phyloP scores from a whole-genome alignment of 2,797 vertebrate species.

The Trematomus bernacchii region DNA sequence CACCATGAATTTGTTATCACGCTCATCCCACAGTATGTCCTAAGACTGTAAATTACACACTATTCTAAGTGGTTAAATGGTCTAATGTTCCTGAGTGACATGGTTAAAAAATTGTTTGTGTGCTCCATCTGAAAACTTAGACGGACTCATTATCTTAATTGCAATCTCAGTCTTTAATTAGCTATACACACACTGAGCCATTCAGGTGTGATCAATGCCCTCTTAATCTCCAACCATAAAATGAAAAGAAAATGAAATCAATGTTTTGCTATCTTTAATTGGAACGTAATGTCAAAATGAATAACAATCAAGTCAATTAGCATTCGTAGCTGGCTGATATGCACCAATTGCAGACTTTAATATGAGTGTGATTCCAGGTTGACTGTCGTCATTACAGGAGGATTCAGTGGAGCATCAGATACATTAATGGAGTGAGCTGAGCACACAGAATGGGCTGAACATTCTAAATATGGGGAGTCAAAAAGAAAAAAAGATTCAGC shows the following conservation, averaged over 20 bases:
- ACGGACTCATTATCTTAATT: constrained; percentile 82
- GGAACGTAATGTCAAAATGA: constrained; percentile 83
- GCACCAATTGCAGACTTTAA: constrained; percentile 64
- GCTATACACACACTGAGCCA: constrained; percentile 65
- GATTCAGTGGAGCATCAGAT: constrained; percentile 53
- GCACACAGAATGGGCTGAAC: constrained; percentile 42
- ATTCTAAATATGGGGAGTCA: constrained; percentile 13
- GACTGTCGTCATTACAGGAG: constrained; percentile 72
- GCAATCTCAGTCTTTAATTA: constrained; percentile 83
- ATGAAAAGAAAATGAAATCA: constrained; percentile 82
- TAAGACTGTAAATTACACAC: not conserved
- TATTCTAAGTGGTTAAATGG: constrained; percentile 13
- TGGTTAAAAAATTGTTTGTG: constrained; percentile 62
- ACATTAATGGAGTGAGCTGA: constrained; percentile 63
- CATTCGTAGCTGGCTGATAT: constrained; percentile 55
- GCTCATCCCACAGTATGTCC: not conserved
- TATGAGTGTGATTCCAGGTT: constrained; percentile 71
- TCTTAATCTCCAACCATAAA: constrained; percentile 76
- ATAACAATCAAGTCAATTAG: constrained; percentile 84
- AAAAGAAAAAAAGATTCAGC: constrained; percentile 15
- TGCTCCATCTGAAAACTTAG: constrained; percentile 66
- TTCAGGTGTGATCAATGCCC: constrained; percentile 82
- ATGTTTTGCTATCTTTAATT: constrained; percentile 83
- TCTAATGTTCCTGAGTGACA: constrained; percentile 53
- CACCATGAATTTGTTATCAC: not conserved